These are phyloP conservation scores for Hyppa rectilinea DNA, from an alignment of 2,888 invertebrate species.

Conservation along the genomic window DNA sequence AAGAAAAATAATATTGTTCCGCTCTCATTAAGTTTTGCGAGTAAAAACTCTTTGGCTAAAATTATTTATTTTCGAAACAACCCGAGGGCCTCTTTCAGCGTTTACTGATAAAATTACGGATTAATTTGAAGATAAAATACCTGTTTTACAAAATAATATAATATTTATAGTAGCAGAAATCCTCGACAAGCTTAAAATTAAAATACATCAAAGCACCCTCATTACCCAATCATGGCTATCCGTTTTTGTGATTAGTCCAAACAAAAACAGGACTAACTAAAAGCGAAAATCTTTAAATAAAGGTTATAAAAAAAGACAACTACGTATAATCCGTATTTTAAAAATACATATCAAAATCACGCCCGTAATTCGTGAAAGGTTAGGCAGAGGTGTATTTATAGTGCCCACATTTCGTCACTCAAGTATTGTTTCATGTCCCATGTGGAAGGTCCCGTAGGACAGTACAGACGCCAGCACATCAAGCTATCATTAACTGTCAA, in stretches of 20 bases:
- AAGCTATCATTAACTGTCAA: no score
- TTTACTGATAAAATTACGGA: conserved; percentile 52
- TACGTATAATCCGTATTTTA: no score
- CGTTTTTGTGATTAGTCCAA: conserved; percentile 6
- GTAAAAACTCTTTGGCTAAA: conserved; percentile 27
- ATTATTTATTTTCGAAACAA: conserved; percentile 21
- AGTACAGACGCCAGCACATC: no score
- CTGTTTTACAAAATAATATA: conserved; percentile 29
- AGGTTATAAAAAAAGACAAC: neutral
- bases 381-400: no score
- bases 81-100: conserved; percentile 14
- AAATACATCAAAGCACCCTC: conserved; percentile 48
- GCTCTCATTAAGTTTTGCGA: conserved; percentile 34
- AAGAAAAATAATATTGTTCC: conserved; percentile 8
- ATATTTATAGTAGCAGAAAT: conserved; percentile 23
- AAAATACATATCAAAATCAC: no score
- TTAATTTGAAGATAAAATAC: conserved; percentile 43
- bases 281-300: neutral
- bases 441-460: no score
- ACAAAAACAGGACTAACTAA: neutral
- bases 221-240: conserved; percentile 3
- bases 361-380: no score
- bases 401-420: no score
- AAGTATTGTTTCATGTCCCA: no score
- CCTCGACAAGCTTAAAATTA: conserved; percentile 26